Base-by-base conservation (phyloP, 2,888 invertebrate genomes). In the Cheilosia scutellata region DNA sequence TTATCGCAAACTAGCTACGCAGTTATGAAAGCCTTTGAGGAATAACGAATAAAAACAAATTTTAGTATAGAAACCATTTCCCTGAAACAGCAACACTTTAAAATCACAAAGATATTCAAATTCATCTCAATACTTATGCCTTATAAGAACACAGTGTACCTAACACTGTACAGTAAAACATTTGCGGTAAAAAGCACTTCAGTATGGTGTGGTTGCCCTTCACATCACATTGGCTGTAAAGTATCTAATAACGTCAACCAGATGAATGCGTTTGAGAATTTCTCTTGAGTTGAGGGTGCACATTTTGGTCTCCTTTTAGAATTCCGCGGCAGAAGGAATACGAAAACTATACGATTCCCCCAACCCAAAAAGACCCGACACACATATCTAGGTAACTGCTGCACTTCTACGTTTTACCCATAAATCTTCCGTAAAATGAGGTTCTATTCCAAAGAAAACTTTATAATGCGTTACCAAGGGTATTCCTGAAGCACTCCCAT, bases 181-280 rank as follows among this genome's bases (percentile, higher is more conserved):
- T 58, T 57, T 63, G 63, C 47, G 63, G 63, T 47, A 44, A 55
- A 47, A 25, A 74, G 55, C 37, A 47, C 57, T 63, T 44, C 63
- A 25, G 25, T 16, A 20, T 20, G 6, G 53, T 11, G 44, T 9
- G 25, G 44, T 27, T 25, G 33, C 2, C 29, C 40, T 29, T 57
- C 57, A 65, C 40, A 55, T 37, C 49, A 47, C 57, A 65, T 65
- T 75, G 57, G 40, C 65, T 49, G 47, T 9, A 40, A 65, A 75
- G 75, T 65, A 75, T 57, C 57, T 75, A 57, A 75, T 65, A 66
- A 66, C 40, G 75, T 65, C 75, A 75, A 65, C 37, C 75, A 65
- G 57, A 65, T 75, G 57, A 75, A 75, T 75, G 65, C 65, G 49
- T 65, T 58, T 58, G 57, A 57, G 49, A 75, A 65, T 75, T 29